Conservation (phyloP, 2,797 vertebrate species). For the Lithobates pipiens region DNA sequence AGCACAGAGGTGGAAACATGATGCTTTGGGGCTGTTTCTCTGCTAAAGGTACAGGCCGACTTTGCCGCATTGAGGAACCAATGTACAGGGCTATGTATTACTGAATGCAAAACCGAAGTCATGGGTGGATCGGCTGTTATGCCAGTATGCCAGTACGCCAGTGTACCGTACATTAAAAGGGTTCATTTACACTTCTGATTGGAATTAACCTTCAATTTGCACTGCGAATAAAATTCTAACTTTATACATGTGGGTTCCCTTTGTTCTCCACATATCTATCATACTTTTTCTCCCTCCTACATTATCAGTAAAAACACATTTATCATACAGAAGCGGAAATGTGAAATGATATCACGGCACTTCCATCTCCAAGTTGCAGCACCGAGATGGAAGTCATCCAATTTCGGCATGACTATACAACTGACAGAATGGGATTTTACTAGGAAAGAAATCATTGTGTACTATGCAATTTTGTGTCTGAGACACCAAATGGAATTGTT, state of each 20-base stretch:
- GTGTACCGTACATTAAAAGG: too few relatives aligned
- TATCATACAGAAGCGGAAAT: slow-evolving; percentile 28
- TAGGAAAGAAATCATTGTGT: slow-evolving; percentile 26
- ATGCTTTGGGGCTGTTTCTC: too few relatives aligned
- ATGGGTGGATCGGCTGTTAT: neutral
- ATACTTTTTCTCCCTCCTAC: neutral
- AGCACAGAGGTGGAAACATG: too few relatives aligned
- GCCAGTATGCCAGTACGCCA: too few relatives aligned
- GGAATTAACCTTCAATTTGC: neutral
- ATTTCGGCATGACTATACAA: slow-evolving; percentile 26
- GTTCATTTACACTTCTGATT: too few relatives aligned
- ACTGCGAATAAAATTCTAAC: neutral
- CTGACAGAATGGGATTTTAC: slow-evolving; percentile 36
- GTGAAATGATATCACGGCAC: slow-evolving; percentile 46
- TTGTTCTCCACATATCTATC: neutral
- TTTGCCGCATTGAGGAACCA: too few relatives aligned
- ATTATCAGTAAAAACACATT: slow-evolving; percentile 31
- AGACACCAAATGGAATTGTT: slow-evolving; percentile 44
- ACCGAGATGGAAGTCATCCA: slow-evolving; percentile 29
- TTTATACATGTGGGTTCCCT: neutral
- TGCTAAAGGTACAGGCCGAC: too few relatives aligned
- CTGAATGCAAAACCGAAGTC: too few relatives aligned
- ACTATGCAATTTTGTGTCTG: slow-evolving; percentile 29
- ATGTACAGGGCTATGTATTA: too few relatives aligned
- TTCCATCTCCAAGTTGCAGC: neutral